A percentile compares a stretch with the other conserved stretches of the same genome.
These are phyloP conservation scores for Calcarius lapponicus DNA, from an alignment of 2,797 vertebrate species.

Conservation along the genomic window DNA sequence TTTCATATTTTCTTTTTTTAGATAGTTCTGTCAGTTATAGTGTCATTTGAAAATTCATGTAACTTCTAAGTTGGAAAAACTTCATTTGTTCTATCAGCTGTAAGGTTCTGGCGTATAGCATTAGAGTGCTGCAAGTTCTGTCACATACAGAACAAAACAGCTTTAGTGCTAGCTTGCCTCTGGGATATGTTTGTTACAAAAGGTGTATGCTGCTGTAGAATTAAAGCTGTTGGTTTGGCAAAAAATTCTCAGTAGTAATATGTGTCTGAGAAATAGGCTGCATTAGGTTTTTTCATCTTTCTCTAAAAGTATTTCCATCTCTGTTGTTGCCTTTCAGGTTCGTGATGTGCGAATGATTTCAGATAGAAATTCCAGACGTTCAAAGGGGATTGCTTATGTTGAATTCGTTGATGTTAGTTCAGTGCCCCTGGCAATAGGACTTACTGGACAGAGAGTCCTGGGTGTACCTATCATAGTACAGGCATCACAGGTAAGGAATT, in stretches of 20 bases:
- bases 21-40: neutral
- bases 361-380: slow-evolving; percentile 96
- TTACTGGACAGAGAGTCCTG: slow-evolving; percentile 94
- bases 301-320: neutral
- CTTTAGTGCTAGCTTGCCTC: neutral
- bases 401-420: slow-evolving; percentile 95
- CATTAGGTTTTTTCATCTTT: neutral
- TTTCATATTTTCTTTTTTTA: neutral
- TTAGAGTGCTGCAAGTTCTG: neutral
- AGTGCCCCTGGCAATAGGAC: slow-evolving; percentile 94
- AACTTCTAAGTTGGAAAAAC: neutral
- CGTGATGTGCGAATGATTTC: slow-evolving; percentile 98
- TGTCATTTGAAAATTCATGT: neutral
- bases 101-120: neutral
- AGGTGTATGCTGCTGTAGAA: neutral
- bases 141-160: neutral
- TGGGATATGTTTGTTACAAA: neutral
- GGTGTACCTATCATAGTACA: slow-evolving; percentile 98
- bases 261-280: neutral
- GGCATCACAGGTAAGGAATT: slow-evolving; percentile 88
- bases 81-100: neutral
- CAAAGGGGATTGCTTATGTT: slow-evolving; percentile 98
- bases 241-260: neutral
- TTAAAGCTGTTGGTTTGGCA: neutral
- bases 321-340: slow-evolving; percentile 77